Conservation (phyloP, 2,797 vertebrate genomes). For the Gorsachius magnificus region DNA sequence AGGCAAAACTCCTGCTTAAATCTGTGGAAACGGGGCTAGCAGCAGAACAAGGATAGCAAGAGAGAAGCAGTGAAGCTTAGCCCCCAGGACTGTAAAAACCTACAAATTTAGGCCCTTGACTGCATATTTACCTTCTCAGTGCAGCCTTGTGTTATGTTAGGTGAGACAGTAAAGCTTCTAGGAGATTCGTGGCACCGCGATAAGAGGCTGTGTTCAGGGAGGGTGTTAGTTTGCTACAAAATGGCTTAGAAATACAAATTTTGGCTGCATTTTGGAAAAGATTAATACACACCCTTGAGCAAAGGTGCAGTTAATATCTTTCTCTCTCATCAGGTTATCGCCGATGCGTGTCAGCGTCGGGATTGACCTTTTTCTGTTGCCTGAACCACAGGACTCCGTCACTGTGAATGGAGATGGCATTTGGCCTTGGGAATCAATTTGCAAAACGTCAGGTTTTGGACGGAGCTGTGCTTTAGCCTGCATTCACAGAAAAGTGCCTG, state of each 20-base stretch:
- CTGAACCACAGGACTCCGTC: rapidly evolving
- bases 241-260: neutral
- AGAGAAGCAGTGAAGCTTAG: neutral
- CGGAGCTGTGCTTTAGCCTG: neutral
- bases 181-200: neutral
- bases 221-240: neutral
- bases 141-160: neutral
- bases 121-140: neutral
- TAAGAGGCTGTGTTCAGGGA: neutral
- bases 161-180: neutral
- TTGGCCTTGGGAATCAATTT: neutral
- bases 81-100: neutral
- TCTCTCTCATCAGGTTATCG: neutral
- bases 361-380: neutral
- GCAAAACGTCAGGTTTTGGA: neutral
- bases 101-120: neutral
- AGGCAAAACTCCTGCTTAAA: neutral
- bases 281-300: neutral
- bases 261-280: neutral
- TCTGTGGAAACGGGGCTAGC: neutral
- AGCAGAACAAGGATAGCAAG: neutral
- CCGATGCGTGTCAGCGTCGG: neutral
- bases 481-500: neutral
- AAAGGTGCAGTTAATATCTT: neutral
- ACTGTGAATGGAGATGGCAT: rapidly evolving